These are phyloP conservation scores for Corythucha ciliata DNA, from an alignment of 2,888 invertebrate species.

Conservation along the genomic window DNA sequence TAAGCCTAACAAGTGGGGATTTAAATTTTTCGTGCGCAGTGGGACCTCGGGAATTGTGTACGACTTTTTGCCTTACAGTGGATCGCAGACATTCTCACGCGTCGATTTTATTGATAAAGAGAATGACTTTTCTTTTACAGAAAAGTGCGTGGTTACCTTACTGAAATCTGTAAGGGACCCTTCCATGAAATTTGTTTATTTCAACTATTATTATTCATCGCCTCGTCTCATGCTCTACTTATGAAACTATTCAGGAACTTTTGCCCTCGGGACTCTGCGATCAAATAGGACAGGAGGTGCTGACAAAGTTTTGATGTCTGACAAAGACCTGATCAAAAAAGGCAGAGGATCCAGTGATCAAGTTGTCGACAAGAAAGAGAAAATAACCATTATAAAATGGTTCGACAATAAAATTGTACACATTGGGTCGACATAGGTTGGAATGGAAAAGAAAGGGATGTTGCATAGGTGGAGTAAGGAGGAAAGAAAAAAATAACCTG, in stretches of 20 bases:
- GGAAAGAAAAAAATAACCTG: background rate
- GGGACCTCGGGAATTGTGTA: conserved; percentile 37
- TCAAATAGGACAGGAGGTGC: conserved; percentile 6
- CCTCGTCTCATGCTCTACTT: conserved; percentile 4
- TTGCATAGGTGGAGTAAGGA: conserved; percentile 5
- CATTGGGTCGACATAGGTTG: conserved; percentile 10
- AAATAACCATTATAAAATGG: conserved; percentile 9
- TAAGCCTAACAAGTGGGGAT: conserved; percentile 40
- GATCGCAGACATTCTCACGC: background rate
- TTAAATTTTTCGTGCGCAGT: conserved; percentile 39
- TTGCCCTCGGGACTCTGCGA: conserved; percentile 3
- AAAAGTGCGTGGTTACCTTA: background rate
- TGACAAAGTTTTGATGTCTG: background rate
- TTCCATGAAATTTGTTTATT: background rate
- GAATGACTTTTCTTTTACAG: background rate
- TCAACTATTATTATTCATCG: conserved; percentile 7
- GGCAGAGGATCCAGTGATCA: background rate
- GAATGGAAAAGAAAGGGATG: background rate
- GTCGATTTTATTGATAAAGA: background rate
- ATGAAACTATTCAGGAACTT: conserved; percentile 2
- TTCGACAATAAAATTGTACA: conserved; percentile 11
- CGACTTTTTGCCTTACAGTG: conserved; percentile 1
- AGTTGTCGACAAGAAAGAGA: background rate
- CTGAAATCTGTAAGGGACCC: background rate
- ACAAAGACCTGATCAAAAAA: conserved; percentile 5